A percentile compares a stretch with the other conserved stretches of the same genome.
phyloP scores from a whole-genome alignment of 2,888 invertebrate species.

The Dorcus hopei region DNA sequence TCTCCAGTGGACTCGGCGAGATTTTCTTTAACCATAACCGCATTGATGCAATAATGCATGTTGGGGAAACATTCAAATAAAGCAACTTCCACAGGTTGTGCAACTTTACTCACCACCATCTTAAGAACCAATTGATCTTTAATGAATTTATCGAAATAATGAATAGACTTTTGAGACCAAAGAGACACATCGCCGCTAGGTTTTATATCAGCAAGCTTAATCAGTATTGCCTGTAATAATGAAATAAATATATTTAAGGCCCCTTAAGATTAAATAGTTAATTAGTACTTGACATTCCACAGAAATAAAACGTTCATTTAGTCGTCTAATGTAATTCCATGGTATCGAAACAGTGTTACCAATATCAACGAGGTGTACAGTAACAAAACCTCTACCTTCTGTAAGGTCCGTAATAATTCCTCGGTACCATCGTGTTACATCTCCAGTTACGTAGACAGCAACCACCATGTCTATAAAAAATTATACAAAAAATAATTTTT shows the following conservation, averaged over 20 bases:
- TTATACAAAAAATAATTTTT: conserved; percentile 28
- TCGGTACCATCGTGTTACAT: conserved; percentile 57
- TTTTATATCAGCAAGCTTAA: conserved; percentile 49
- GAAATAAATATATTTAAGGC: conserved; percentile 2
- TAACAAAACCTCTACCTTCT: conserved; percentile 49
- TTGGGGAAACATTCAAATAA: conserved; percentile 44
- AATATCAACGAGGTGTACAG: conserved; percentile 62
- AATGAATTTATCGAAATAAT: conserved; percentile 44
- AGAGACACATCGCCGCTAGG: conserved; percentile 39
- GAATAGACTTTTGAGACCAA: conserved; percentile 45
- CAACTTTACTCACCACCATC: conserved; percentile 41
- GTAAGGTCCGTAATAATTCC: conserved; percentile 54
- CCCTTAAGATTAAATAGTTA: background rate
- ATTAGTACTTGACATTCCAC: conserved; percentile 36
- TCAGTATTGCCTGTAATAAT: conserved; percentile 44
- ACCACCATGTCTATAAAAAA: conserved; percentile 53
- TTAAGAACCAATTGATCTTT: conserved; percentile 40
- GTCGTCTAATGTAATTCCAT: conserved; percentile 53
- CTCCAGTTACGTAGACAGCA: conserved; percentile 47
- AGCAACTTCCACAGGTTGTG: conserved; percentile 42
- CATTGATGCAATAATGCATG: conserved; percentile 53
- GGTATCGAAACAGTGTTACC: conserved; percentile 55
- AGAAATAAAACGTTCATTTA: conserved; percentile 43
- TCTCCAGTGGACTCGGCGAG: conserved; percentile 53
- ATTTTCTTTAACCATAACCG: conserved; percentile 51